Evolutionary conservation across 2,888 invertebrate genomes (phyloP).

Genomic region (Drosophila buzzatii): DNA sequence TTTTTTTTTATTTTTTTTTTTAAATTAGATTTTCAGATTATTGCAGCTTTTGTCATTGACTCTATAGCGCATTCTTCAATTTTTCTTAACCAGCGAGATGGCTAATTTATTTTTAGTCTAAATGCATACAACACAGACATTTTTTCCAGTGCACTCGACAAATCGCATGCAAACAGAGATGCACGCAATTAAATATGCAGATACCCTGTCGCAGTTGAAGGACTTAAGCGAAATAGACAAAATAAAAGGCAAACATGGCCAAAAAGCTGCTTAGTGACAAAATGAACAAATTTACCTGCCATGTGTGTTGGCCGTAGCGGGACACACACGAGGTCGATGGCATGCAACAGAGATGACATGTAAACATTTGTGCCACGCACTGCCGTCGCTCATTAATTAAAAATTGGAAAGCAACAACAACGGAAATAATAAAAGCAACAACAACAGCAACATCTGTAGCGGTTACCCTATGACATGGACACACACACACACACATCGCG

Average conservation of each 20-base stretch:
- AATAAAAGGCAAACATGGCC: slow-evolving; percentile 58
- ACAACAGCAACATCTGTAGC: slow-evolving; percentile 31
- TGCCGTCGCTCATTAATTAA: slow-evolving; percentile 72
- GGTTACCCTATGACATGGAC: slow-evolving; percentile 55
- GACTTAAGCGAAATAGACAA: slow-evolving; percentile 26
- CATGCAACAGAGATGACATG: slow-evolving; percentile 37
- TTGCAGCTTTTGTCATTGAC: too few relatives aligned
- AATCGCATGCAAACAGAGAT: slow-evolving; percentile 26
- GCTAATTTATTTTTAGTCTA: too few relatives aligned
- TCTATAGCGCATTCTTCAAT: too few relatives aligned
- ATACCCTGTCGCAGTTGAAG: slow-evolving; percentile 38
- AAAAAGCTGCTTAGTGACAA: slow-evolving; percentile 54
- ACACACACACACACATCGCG: slow-evolving; percentile 36
- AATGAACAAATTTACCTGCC: slow-evolving; percentile 37
- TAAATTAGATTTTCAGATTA: too few relatives aligned
- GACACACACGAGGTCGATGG: slow-evolving; percentile 4
- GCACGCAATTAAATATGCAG: slow-evolving; percentile 63
- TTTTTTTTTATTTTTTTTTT: too few relatives aligned
- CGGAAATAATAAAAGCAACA: slow-evolving; percentile 1
- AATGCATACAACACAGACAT: not conserved
- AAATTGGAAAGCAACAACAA: slow-evolving; percentile 51
- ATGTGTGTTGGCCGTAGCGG: not conserved
- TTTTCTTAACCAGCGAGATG: too few relatives aligned
- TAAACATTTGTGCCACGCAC: slow-evolving; percentile 41
- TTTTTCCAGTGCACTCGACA: slow-evolving; percentile 17